Conservation (phyloP, 35 echinoderm and acorn worm genomes). For the Patiria miniata region DNA sequence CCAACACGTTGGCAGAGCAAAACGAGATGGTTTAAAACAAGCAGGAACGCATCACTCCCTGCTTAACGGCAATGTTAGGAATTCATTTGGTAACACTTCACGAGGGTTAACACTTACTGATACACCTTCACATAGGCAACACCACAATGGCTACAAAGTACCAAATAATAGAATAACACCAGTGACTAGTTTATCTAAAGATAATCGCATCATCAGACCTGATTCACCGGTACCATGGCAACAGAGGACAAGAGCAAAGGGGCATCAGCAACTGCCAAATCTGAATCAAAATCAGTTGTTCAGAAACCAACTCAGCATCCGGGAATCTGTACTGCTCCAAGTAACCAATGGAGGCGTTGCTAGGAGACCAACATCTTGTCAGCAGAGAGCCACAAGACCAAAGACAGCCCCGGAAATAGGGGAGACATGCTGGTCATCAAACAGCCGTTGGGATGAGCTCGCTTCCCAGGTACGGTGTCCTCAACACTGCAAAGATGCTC, state of each 20-base stretch:
- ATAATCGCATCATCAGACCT: not conserved
- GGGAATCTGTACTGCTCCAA: not conserved
- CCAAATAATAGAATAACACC: too few relatives aligned
- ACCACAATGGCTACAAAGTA: not conserved
- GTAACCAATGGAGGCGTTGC: not conserved
- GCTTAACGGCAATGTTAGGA: not conserved
- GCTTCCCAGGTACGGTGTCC: conserved; percentile 1
- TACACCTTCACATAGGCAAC: not conserved
- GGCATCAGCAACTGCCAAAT: not conserved
- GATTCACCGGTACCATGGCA: not conserved
- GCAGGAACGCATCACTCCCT: too few relatives aligned
- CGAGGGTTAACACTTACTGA: not conserved
- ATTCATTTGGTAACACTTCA: not conserved
- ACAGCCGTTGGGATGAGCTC: conserved; percentile 1
- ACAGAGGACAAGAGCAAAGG: not conserved
- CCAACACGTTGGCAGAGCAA: not conserved
- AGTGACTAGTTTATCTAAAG: too few relatives aligned
- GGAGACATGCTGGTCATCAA: too few relatives aligned
- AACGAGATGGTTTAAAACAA: too few relatives aligned
- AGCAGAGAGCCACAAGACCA: not conserved
- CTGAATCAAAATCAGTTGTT: not conserved
- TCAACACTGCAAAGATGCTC: not conserved
- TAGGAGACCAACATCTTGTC: not conserved
- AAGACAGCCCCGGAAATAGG: not conserved
- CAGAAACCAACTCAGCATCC: not conserved